Conservation (phyloP, 2,113 vertebrate species). For the Lates calcarifer region DNA sequence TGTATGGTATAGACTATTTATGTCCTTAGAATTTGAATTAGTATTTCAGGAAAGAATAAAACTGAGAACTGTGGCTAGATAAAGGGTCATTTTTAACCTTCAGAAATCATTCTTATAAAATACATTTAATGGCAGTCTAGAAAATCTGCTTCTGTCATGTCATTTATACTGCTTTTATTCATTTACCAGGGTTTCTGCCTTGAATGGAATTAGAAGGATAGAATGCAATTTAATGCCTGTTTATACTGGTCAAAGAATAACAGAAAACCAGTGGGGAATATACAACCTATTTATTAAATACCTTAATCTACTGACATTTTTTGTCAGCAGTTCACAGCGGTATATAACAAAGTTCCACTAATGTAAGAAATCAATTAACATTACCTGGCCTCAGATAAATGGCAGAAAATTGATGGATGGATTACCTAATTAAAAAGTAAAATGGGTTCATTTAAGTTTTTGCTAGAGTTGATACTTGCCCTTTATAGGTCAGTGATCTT, state of each 20-base stretch:
- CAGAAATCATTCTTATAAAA: background rate
- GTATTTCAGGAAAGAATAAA: conserved; percentile 6
- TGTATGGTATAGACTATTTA: conserved; percentile 22
- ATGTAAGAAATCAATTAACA: background rate
- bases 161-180: background rate
- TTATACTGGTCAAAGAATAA: background rate
- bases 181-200: background rate
- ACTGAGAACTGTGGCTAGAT: background rate
- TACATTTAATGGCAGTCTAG: background rate
- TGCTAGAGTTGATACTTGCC: background rate
- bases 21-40: conserved; percentile 8
- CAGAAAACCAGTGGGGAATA: background rate
- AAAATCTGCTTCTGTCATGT: background rate
- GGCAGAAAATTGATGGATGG: background rate
- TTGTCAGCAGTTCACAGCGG: no score
- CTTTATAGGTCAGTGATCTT: background rate
- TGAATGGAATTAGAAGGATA: background rate
- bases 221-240: background rate
- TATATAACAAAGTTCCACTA: background rate
- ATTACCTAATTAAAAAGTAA: background rate
- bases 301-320: no score
- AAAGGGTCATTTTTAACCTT: background rate
- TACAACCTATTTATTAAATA: background rate
- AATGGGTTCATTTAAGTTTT: no score
- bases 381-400: background rate